phyloP scores from a whole-genome alignment of 1,140 invertebrate genomes.

The Drosophila equinoxialis region DNA sequence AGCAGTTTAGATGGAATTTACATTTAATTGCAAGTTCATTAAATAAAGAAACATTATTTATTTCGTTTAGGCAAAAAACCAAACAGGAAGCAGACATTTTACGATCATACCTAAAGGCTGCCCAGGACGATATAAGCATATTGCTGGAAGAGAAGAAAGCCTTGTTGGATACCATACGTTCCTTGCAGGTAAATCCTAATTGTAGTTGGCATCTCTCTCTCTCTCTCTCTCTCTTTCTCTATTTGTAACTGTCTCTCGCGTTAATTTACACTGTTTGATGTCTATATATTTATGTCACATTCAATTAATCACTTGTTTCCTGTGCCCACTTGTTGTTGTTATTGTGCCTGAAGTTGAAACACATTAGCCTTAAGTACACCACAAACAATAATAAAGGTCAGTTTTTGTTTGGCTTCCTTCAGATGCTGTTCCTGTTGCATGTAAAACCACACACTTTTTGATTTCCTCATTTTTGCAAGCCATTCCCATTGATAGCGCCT shows the following conservation, averaged over 20 bases:
- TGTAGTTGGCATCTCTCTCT: slow-evolving; percentile 22
- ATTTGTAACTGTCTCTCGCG: slow-evolving; percentile 20
- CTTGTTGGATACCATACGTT: slow-evolving; percentile 87
- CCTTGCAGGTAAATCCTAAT: slow-evolving; percentile 84
- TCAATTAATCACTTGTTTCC: slow-evolving; percentile 47
- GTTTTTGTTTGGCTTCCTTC: slow-evolving; percentile 32
- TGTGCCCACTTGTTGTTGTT: slow-evolving; percentile 50
- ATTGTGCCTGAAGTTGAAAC: slow-evolving; percentile 69
- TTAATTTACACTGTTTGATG: slow-evolving; percentile 23
- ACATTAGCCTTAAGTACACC: slow-evolving; percentile 69
- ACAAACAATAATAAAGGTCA: slow-evolving; percentile 80
- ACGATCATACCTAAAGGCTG: slow-evolving; percentile 85
- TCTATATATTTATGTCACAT: slow-evolving; percentile 48
- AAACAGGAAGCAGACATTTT: slow-evolving; percentile 87
- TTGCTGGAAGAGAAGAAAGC: slow-evolving; percentile 89
- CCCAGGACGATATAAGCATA: slow-evolving; percentile 88
- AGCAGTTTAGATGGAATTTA: no score
- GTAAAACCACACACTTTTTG: slow-evolving; percentile 54
- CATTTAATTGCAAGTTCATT: neutral
- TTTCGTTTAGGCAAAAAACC: slow-evolving; percentile 82
- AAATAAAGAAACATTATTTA: slow-evolving; percentile 1
- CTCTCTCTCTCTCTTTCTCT: slow-evolving; percentile 44
- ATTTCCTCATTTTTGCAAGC: neutral
- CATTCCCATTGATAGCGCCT: neutral
- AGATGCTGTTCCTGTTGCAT: slow-evolving; percentile 6